A percentile compares a stretch with the other conserved stretches of the same genome.
phyloP scores from a whole-genome alignment of 2,113 vertebrate species.

The Alaudala cheleensis region DNA sequence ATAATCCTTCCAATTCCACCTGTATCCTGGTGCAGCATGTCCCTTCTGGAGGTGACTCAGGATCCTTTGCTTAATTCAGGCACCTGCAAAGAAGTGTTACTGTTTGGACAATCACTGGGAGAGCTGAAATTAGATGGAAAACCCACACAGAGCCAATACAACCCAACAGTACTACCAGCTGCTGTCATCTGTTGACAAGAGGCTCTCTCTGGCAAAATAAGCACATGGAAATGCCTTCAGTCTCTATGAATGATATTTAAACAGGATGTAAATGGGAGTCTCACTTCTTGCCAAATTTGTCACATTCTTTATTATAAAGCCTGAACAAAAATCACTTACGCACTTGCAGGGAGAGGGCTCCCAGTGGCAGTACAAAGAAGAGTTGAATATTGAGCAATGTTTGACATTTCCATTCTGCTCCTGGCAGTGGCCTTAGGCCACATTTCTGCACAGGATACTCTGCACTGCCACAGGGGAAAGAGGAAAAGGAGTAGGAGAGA shows the following conservation, averaged over 20 bases:
- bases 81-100: not conserved
- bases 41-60: not conserved
- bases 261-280: constrained; percentile 12
- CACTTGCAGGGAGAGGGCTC: not conserved
- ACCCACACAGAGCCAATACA: not conserved
- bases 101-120: not conserved
- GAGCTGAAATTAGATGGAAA: not conserved
- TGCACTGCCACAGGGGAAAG: not conserved
- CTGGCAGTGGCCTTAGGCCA: not conserved
- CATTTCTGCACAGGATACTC: not conserved
- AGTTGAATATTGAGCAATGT: not conserved
- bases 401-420: constrained; percentile 29
- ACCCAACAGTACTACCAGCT: not conserved
- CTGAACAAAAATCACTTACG: not conserved
- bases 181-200: not conserved
- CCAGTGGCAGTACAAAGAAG: constrained; percentile 20
- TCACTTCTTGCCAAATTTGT: constrained; percentile 25
- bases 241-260: not conserved
- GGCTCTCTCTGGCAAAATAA: not conserved
- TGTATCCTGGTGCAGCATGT: not conserved
- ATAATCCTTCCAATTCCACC: constrained; percentile 25
- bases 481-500: not conserved
- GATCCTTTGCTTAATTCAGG: not conserved
- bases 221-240: constrained; percentile 26
- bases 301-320: constrained; percentile 5